Conservation (phyloP, 2,113 vertebrate species). For the Odocoileus hemionus region DNA sequence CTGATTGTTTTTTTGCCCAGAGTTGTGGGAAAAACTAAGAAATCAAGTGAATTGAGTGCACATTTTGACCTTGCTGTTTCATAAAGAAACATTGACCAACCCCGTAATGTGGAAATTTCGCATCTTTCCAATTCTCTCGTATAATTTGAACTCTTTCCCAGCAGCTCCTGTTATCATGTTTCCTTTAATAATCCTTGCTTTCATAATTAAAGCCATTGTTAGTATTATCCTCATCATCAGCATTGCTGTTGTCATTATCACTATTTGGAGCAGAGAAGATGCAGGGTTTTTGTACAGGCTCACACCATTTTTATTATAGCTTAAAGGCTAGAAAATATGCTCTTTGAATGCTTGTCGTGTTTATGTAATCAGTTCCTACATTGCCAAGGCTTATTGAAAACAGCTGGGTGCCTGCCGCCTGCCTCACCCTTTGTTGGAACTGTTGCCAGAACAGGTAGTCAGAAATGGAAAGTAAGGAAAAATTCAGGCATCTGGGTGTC, state of each 20-base stretch:
- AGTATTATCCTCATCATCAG: conserved; percentile 1
- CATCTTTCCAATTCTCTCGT: neutral
- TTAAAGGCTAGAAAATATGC: conserved; percentile 61
- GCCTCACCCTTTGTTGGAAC: conserved; percentile 66
- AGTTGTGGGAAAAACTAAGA: neutral
- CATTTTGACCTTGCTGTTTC: conserved; percentile 32
- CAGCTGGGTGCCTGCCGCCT: conserved; percentile 78
- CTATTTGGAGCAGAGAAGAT: conserved; percentile 14
- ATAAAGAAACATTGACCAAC: conserved; percentile 9
- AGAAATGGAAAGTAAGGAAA: conserved; percentile 80
- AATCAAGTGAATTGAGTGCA: conserved; percentile 21
- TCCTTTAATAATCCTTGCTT: conserved; percentile 45
- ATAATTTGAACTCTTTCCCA: neutral
- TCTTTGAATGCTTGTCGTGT: conserved; percentile 61
- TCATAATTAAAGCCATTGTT: conserved; percentile 39
- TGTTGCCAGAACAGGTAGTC: conserved; percentile 88
- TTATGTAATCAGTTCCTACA: conserved; percentile 70
- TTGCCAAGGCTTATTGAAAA: conserved; percentile 81
- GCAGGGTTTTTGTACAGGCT: conserved; percentile 32
- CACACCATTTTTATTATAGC: conserved; percentile 62
- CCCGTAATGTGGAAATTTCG: conserved; percentile 15
- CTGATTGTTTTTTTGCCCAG: neutral
- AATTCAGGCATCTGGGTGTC: conserved; percentile 80
- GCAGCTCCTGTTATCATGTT: neutral
- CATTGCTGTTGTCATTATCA: conserved; percentile 29